Evolutionary conservation across 1,140 invertebrate genomes (phyloP).

Genomic region (Apis dorsata): DNA sequence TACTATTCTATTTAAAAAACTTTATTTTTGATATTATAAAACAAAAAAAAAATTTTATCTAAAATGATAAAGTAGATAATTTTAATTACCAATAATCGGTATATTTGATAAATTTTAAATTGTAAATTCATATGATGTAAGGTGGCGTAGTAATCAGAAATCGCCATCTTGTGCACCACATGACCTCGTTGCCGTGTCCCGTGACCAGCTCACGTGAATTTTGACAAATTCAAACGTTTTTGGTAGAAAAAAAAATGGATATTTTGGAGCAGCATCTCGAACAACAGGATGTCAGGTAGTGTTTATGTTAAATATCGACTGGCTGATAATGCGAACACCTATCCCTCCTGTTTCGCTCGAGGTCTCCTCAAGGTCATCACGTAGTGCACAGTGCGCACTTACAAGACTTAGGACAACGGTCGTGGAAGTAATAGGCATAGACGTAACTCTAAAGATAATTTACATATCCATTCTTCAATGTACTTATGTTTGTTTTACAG

Average conservation of each 20-base stretch:
- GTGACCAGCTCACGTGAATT: conserved; percentile 81
- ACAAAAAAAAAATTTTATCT: not conserved
- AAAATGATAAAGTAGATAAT: not conserved
- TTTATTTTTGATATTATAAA: not conserved
- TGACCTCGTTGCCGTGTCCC: conserved; percentile 81
- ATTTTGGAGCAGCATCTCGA: conserved; percentile 79
- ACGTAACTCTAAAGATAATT: conserved; percentile 42
- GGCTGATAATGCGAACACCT: conserved; percentile 47
- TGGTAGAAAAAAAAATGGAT: conserved; percentile 75
- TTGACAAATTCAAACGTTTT: conserved; percentile 80
- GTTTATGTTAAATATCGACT: conserved; percentile 58
- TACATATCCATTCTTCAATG: conserved; percentile 47
- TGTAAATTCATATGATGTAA: not conserved
- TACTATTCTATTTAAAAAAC: not conserved
- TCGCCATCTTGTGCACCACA: conserved; percentile 79
- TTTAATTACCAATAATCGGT: conserved; percentile 23
- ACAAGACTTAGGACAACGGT: conserved; percentile 62
- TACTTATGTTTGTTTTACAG: conserved; percentile 63
- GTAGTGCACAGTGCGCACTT: conserved; percentile 73
- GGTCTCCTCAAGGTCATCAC: conserved; percentile 76
- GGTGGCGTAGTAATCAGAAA: conserved; percentile 60
- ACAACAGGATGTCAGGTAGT: conserved; percentile 77
- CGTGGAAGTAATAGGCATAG: conserved; percentile 64
- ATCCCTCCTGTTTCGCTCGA: conserved; percentile 62
- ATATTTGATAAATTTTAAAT: not conserved